Base-by-base conservation (phyloP, 2,888 invertebrate genomes). In the Zhuqinia jingwanae region DNA sequence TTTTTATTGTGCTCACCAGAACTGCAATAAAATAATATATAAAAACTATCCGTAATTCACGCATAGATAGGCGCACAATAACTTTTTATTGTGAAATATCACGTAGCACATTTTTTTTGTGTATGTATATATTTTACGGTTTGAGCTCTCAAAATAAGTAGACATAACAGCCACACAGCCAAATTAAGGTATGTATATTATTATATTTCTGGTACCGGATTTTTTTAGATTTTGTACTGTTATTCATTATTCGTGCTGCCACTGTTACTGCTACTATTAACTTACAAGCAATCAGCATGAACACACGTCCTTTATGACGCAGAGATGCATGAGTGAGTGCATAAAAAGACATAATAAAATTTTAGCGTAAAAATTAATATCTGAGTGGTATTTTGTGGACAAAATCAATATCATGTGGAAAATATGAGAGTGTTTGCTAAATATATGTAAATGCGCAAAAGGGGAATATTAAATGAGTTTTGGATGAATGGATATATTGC, bases 271-370 rank as follows among this genome's bases (percentile, higher is more conserved):
- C 25, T 15, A 13, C 30, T n/a, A 30, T 27, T 63, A 30, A 20
- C 20, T 60, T n/a, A n/a, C n/a, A n/a, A n/a, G 25, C 3, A 58
- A 25, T 58, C 27, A 13, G 30, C n/a, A 63, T 63, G 11, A n/a
- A n/a, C 56, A 36, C 63, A 78, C 47, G 77, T 60, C 47, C 45
- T 53, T 78, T 63, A 60, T 15, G 60, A 42, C 60, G 42, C 42
- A 30, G 56, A n/a, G n/a, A 78, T 78, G 77, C 77, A 63, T 47
- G 77, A 78, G n/a, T n/a, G n/a, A n/a, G 60, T 78, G 77, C 60
- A 63, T 63, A 60, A 76, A 56, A 76, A 30, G 56, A 10, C 11
- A 5, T n/a, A 45, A 63, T 63, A 63, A 63, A 63, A 63, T 30
- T n/a, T 63, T 27, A 30, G n/a, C 30, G 63, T 30, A 63, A 63